Evolutionary conservation across 2,797 vertebrate species (phyloP), one percentile per base, ranked within the genome.

Genomic region (Enteromius trimaculatus): DNA sequence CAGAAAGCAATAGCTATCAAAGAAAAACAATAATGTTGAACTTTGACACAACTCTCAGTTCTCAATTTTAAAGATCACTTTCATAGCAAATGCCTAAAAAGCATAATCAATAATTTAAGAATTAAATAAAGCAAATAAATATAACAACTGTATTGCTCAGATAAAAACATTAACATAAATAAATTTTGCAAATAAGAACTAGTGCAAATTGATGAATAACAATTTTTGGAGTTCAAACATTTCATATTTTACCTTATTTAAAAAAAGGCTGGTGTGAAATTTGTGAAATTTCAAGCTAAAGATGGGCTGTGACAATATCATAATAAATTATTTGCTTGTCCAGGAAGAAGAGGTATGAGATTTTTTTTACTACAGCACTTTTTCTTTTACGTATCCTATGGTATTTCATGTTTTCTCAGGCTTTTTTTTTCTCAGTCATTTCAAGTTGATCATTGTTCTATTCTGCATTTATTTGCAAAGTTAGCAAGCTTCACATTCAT

Each of bases 71-170:
- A 21, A 62, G 47, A 79, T 42, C 16, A 66, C 5, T 17, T 66
- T 76, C 34, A 77, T 49, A 55, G 64, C 44, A 77, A 60, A 83
- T 80, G 71, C 11, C 42, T 47, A 79, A 75, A 37, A 74, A 77
- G 14, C 9, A 44, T 17, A 37, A 39, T 29, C 79, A 81, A 78
- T 85, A 64, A 70, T 71, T 84, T 80, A 17, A 86, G 60, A 80
- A 77, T 87, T 84, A 11, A 88, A 87, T 86, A 88, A 87, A 76
- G 82, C 89, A 49, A 47, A 82, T 84, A 88, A 86, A 64, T 21
- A 72, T 34, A 77, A 42, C 6, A 49, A 82, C 29, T 65, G 16
- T 19, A 47, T 68, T 53, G 49, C 26, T 78, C 64, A 0, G 64
- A 10, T 86, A 85, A 79, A 77, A 31, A 78, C 77, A 29, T 79